Evolutionary conservation across 1,140 invertebrate species (phyloP).

Genomic region (Phymorhynchus buccinoides): DNA sequence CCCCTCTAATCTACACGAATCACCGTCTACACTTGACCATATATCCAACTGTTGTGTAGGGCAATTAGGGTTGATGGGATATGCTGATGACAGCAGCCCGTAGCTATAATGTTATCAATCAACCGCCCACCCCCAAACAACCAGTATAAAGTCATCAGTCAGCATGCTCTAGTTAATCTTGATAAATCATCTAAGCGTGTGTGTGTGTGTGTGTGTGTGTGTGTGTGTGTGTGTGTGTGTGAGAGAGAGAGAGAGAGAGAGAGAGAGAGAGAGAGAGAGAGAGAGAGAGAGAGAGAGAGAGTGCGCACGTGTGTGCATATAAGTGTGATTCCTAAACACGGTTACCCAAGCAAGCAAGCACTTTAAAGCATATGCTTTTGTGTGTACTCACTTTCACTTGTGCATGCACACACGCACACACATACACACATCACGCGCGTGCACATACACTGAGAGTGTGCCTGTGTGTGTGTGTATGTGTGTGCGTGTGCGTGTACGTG

Average conservation of each 20-base stretch:
- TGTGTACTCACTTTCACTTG: too few species aligned
- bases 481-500: neutral
- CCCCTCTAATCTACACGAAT: too few species aligned
- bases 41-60: too few species aligned
- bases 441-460: neutral
- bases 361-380: too few species aligned
- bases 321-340: too few species aligned
- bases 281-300: neutral
- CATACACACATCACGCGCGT: neutral
- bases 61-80: too few species aligned
- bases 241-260: slow-evolving; percentile 17
- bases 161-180: neutral
- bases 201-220: neutral
- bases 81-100: too few species aligned
- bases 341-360: too few species aligned
- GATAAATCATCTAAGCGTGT: neutral
- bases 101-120: too few species aligned
- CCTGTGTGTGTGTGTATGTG: neutral
- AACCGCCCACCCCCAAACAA: too few species aligned
- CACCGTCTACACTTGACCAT: too few species aligned
- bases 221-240: neutral
- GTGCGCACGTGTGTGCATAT: too few species aligned
- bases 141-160: neutral
- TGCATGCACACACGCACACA: neutral
- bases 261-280: neutral